Evolutionary conservation across 2,797 vertebrate genomes (phyloP).

Genomic region (Parauchenoglanis punctatus): DNA sequence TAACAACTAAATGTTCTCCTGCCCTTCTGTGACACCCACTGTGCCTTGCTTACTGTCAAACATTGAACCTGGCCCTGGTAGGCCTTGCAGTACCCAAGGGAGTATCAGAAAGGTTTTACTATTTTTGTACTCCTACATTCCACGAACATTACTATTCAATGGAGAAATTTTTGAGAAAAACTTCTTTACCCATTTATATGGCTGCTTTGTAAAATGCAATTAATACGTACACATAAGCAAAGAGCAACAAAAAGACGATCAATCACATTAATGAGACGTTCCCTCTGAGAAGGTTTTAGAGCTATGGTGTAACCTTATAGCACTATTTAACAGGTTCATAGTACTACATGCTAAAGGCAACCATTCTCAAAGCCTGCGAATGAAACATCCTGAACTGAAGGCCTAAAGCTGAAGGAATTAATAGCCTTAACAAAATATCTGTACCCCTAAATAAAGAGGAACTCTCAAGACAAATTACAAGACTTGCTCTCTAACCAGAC

Average conservation of each 20-base stretch:
- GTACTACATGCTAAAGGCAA: constrained; percentile 47
- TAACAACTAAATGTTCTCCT: not conserved
- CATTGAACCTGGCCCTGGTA: not conserved
- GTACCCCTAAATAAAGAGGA: not conserved
- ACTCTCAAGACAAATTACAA: not conserved
- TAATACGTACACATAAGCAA: constrained; percentile 18
- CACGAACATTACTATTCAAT: not conserved
- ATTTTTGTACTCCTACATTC: constrained; percentile 5
- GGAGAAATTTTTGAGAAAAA: not conserved
- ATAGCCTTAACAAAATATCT: constrained; percentile 18
- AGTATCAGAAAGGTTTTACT: not conserved
- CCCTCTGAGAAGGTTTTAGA: constrained; percentile 36
- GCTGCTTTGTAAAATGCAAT: constrained; percentile 9
- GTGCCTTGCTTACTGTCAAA: not conserved
- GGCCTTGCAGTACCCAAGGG: not conserved
- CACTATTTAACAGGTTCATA: not conserved
- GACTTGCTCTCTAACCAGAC: constrained; percentile 3
- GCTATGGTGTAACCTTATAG: not conserved
- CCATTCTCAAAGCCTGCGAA: constrained; percentile 20
- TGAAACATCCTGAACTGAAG: constrained; percentile 35
- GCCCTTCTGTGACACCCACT: no score
- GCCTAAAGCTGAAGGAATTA: not conserved
- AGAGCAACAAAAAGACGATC: constrained; percentile 9
- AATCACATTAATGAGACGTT: not conserved
- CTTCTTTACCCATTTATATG: not conserved